Percentiles rank a stretch among this genome's conserved stretches.
Conservation (phyloP, 2,797 vertebrate species). For the Antrozous pallidus region DNA sequence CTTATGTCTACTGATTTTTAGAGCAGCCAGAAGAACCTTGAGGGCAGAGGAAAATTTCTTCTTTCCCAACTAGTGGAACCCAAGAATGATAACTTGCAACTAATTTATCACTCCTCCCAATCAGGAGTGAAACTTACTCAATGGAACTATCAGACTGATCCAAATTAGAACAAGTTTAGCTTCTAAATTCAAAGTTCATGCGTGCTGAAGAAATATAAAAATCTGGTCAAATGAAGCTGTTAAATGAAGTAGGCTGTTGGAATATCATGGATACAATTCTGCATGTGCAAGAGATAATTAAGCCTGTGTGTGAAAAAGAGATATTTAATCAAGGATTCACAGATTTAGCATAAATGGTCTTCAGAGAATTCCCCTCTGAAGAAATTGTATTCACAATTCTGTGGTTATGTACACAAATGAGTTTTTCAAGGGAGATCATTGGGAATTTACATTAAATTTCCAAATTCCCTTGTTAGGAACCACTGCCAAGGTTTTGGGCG, state of each 20-base stretch:
- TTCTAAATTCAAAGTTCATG: not conserved
- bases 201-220: not conserved
- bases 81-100: not conserved
- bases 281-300: not conserved
- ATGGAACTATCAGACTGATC: not conserved
- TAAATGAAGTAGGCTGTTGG: not conserved
- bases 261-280: not conserved
- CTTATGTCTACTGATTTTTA: not conserved
- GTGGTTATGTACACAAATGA: not conserved
- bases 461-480: not conserved
- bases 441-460: not conserved
- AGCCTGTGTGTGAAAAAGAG: not conserved
- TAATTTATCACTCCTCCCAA: not conserved
- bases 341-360: not conserved
- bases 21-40: not conserved
- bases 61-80: not conserved
- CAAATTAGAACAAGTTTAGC: not conserved
- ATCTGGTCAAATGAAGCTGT: not conserved
- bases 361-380: not conserved
- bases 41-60: not conserved
- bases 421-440: not conserved
- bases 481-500: not conserved
- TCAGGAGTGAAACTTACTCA: not conserved
- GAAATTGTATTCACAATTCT: not conserved
- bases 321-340: not conserved